These are phyloP conservation scores for Aphis gossypii DNA, from an alignment of 1,140 invertebrate genomes.

Conservation along the genomic window DNA sequence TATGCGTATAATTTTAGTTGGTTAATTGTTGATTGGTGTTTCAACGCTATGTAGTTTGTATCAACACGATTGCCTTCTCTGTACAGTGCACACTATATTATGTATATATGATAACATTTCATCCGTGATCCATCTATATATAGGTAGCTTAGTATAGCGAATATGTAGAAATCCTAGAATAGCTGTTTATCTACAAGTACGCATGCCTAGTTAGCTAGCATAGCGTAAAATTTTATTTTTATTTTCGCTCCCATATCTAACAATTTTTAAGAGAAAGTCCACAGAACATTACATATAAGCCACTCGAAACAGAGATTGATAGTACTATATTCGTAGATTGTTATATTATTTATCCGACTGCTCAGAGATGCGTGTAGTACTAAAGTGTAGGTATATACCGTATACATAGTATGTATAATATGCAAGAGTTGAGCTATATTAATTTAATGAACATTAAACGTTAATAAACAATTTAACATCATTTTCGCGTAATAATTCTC, in stretches of 20 bases:
- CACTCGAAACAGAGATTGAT: conserved; percentile 19
- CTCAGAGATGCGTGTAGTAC: not conserved
- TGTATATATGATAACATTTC: not conserved
- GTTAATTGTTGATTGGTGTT: not conserved
- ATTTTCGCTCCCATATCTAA: conserved; percentile 27
- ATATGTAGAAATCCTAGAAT: not conserved
- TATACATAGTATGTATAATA: not conserved
- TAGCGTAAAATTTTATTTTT: conserved; percentile 45
- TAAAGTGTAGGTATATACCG: not conserved
- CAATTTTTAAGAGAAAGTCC: conserved; percentile 48
- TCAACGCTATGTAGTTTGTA: not conserved
- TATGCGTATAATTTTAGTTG: not conserved
- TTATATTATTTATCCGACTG: not conserved
- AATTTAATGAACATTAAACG: not conserved
- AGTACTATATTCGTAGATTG: not conserved
- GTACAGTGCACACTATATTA: not conserved
- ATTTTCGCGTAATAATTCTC: conserved; percentile 22
- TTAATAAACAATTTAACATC: conserved; percentile 36
- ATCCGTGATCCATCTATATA: not conserved
- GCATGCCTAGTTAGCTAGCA: conserved; percentile 22
- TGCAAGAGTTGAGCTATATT: not conserved
- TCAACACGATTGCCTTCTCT: not conserved
- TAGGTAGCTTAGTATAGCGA: not conserved
- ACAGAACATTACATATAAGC: not conserved
- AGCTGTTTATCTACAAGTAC: not conserved